Evolutionary conservation across 2,113 vertebrate genomes (phyloP).

Genomic region (Merops nubicus): DNA sequence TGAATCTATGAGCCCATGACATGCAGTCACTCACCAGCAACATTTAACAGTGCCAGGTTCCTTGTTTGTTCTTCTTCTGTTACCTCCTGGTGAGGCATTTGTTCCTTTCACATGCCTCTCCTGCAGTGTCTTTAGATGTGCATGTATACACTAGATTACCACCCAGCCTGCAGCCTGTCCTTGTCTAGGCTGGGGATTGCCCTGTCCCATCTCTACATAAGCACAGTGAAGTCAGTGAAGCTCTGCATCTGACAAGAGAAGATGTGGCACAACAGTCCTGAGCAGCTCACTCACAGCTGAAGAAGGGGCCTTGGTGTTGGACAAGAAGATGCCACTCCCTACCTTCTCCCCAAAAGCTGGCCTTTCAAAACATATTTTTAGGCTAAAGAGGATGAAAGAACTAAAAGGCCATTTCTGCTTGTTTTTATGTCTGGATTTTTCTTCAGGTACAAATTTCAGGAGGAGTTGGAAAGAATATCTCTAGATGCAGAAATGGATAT

Average conservation of each 20-base stretch:
- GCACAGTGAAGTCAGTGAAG: neutral
- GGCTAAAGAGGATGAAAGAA: neutral
- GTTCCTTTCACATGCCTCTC: neutral
- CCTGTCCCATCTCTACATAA: neutral
- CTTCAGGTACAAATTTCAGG: neutral
- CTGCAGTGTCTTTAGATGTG: neutral
- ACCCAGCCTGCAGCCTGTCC: neutral
- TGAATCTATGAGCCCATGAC: neutral
- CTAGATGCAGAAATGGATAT: neutral
- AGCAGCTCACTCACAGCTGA: neutral
- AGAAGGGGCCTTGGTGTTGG: neutral
- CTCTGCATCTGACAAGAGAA: neutral
- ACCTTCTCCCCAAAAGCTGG: neutral
- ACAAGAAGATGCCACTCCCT: neutral
- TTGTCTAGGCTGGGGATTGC: neutral
- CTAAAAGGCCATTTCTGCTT: neutral
- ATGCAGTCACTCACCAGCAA: neutral
- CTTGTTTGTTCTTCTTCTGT: neutral
- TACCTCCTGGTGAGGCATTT: neutral
- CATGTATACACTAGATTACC: neutral
- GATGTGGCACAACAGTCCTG: neutral
- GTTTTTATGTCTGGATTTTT: accelerated
- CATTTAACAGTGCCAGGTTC: neutral
- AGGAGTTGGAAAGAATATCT: neutral
- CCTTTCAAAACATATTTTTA: neutral